Evolutionary conservation across 2,797 vertebrate species (phyloP), one percentile per base, ranked within the genome.

Genomic region (Halcyon badia): DNA sequence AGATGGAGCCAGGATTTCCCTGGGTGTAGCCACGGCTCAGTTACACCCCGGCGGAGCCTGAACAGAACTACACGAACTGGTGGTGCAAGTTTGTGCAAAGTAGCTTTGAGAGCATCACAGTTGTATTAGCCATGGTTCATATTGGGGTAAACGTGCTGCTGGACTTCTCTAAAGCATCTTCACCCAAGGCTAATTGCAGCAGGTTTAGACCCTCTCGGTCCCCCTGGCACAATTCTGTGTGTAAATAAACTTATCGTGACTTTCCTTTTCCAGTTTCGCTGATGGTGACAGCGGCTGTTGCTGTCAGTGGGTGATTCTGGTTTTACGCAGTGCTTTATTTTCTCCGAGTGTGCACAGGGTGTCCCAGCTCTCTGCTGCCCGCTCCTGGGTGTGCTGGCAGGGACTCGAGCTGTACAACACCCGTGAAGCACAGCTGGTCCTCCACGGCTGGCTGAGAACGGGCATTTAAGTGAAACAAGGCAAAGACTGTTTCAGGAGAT

Each of bases 1-100:
- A 33, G 54, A 24, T 0, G 2, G 33, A 28, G 33, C 56, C 0
- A 1, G 35, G 37, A 5, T 58, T 20, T 33, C 46, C 28, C 22
- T 11, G 3, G 2, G n/a, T 8, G 48, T 10, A 5, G 2, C 11
- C 35, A 2, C 15, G 4, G n/a, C 33, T 26, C 14, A 0, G 0
- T 17, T 19, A 6, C n/a, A 4, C 7, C 31, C 26, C 3, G n/a
- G 25, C 5, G 0, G 4, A n/a, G 48, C 58, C 85, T 30, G 31
- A 24, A 14, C n/a, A 2, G 8, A 5, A 5, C 10, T 10, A 1
- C 8, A 8, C 5, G 42, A 35, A 31, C 41, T 3, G 42, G 48
- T 3, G 0, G 41, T 18, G 66, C 66, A 25, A 6, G 28, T 37
- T 48, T n/a, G 26, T 46, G 68, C 33, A 60, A 9, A 20, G 11